Conservation (phyloP, 1,140 invertebrate species). For the Spodoptera frugiperda region DNA sequence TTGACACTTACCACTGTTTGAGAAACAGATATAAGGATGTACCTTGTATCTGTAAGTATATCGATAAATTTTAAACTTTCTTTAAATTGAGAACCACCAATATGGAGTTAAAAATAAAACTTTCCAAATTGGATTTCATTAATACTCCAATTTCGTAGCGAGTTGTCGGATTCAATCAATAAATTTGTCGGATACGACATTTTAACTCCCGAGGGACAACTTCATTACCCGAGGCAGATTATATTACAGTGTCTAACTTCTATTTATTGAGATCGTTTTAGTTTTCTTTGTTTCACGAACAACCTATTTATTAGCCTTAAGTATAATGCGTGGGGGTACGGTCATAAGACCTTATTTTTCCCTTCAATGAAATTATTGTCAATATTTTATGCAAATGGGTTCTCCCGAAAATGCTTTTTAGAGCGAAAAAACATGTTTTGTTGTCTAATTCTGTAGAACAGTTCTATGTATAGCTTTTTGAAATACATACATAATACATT, state of each 20-base stretch:
- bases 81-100: neutral
- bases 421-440: neutral
- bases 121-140: slow-evolving; percentile 9
- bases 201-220: slow-evolving; percentile 28
- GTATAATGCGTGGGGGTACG: neutral
- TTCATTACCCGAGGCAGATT: slow-evolving; percentile 40
- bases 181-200: slow-evolving; percentile 31
- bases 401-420: neutral
- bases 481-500: neutral
- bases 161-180: slow-evolving; percentile 30
- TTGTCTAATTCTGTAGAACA: neutral
- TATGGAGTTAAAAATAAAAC: neutral
- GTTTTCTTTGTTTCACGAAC: slow-evolving; percentile 38
- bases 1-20: no score
- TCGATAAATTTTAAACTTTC: neutral
- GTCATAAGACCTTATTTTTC: neutral
- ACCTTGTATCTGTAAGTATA: no score
- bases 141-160: slow-evolving; percentile 7
- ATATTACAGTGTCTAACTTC: slow-evolving; percentile 41
- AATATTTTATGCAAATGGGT: slow-evolving; percentile 13
- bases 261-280: slow-evolving; percentile 42
- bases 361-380: neutral
- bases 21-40: no score
- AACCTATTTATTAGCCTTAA: slow-evolving; percentile 3
- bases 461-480: neutral